Base-by-base conservation (phyloP, 2,888 invertebrate genomes). In the Thumatha senex region DNA sequence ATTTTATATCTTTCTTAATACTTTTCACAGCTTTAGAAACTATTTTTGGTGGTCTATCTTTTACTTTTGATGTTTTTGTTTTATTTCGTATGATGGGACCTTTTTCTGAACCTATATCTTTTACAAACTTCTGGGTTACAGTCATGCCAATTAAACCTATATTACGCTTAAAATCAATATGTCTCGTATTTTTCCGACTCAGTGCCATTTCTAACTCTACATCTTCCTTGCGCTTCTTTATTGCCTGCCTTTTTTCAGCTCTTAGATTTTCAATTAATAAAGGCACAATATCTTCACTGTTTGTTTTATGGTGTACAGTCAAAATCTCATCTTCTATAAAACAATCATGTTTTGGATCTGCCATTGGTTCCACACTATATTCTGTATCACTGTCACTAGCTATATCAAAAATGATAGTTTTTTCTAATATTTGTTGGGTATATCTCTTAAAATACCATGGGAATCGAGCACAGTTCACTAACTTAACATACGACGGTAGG, bases 91-190 rank as follows among this genome's bases (percentile, higher is more conserved):
- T 7, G 11, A 8, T 1, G 7, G 24, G 45, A 40, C n/a, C 12
- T 8, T 33, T 24, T 8, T 13, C 18, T 13, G 33, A n/a, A 12
- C 41, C 10, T 40, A 29, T 35, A 18, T 30, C 33, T 43, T n/a
- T 36, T 33, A 18, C 31, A 0, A 39, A 7, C 43, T 58, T 54
- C 11, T 45, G 63, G 40, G 47, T 63, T 43, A 80, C 63, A 63
- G 65, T 80, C 52, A 82, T 58, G 9, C 82, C 82, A 15, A 82
- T 47, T 24, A 80, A 63, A 13, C 82, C 82, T 56, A 30, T 60
- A 51, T 82, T 82, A 48, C 63, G 74, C 56, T 76, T 79, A 11
- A 75, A 68, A 60, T 82, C 71, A 10, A 82, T 38, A 49, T 61
- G 46, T n/a, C 34, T 18, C 5, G 33, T n/a, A 53, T 70, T 55